Conservation (phyloP, 2,888 invertebrate species). For the Phlogophora meticulosa region DNA sequence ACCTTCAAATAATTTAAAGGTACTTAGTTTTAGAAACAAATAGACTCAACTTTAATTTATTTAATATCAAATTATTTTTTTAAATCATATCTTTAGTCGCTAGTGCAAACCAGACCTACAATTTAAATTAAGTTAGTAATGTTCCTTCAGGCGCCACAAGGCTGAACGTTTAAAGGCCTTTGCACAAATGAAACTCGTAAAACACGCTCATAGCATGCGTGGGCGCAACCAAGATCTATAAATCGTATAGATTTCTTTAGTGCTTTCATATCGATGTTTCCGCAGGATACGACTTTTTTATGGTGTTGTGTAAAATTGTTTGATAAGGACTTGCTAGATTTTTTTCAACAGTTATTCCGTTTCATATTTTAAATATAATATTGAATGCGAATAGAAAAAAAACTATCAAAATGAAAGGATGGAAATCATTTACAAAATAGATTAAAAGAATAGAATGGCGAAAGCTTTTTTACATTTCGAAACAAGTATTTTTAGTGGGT, state of each 20-base stretch:
- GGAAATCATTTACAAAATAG: neutral
- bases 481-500: constrained; percentile 33
- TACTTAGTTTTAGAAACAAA: neutral
- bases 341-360: constrained; percentile 44
- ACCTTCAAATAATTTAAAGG: constrained; percentile 64
- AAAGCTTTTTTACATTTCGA: constrained; percentile 17
- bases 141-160: constrained; percentile 58
- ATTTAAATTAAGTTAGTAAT: constrained; percentile 56
- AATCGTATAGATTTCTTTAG: constrained; percentile 58
- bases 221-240: constrained; percentile 64
- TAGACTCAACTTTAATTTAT: neutral
- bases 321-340: constrained; percentile 66
- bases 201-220: constrained; percentile 65
- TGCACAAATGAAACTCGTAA: constrained; percentile 66
- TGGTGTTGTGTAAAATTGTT: constrained; percentile 62
- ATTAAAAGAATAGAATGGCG: neutral
- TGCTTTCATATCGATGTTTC: constrained; percentile 68
- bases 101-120: constrained; percentile 34
- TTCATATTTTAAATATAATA: constrained; percentile 17
- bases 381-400: constrained; percentile 13
- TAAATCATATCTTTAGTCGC: neutral
- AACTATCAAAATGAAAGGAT: neutral
- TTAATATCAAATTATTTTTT: neutral
- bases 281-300: constrained; percentile 78
- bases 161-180: constrained; percentile 57